Base-by-base conservation (phyloP, 2,113 vertebrate species). In the Heterocephalus glaber region DNA sequence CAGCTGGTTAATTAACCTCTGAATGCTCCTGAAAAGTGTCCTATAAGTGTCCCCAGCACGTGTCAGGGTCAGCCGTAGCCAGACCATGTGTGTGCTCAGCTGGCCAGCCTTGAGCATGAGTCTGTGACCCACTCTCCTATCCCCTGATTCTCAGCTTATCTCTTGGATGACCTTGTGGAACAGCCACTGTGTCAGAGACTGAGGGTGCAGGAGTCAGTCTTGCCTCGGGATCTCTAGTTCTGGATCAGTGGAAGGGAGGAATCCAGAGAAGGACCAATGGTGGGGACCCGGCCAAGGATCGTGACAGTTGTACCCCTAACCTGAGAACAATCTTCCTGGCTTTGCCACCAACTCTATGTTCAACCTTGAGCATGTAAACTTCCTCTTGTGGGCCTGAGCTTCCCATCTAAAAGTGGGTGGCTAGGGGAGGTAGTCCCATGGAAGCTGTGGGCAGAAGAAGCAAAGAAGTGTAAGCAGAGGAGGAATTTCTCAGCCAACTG, bases 1-100 rank as follows among this genome's bases (percentile, higher is more conserved):
- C 82, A 95, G 89, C 93, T 96, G 94, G 60, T 81, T 88, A 66
- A 61, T 88, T 94, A 86, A 66, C 86, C 79, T 68, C 76, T 74
- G 72, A 70, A 33, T 74, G 26, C 72, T 35, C 54, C 89, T 83
- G 86, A 68, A 61, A 92, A 74, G 74, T 33, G 22, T 13, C 61
- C 30, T 3, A 7, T 68, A 72, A 84, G 82, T 65, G 74, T 86
- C 28, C 94, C 80, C n/a, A 8, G 54, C 82, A 81, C 6, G 0
- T 89, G 79, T 54, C 79, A 85, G 86, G 65, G 60, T 83, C 89
- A 96, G 47, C 44, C 47, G 33, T 80, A 8, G 16, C 52, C 68
- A 65, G 76, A 63, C 47, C 9, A 1, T 44, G 54, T 28, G 54
- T 79, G 61, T 74, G 63, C 54, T 86, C 22, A 26, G 58, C 82